Evolutionary conservation across 2,113 vertebrate genomes (phyloP), one percentile per base, ranked within the genome.

Genomic region (Nasalis larvatus): DNA sequence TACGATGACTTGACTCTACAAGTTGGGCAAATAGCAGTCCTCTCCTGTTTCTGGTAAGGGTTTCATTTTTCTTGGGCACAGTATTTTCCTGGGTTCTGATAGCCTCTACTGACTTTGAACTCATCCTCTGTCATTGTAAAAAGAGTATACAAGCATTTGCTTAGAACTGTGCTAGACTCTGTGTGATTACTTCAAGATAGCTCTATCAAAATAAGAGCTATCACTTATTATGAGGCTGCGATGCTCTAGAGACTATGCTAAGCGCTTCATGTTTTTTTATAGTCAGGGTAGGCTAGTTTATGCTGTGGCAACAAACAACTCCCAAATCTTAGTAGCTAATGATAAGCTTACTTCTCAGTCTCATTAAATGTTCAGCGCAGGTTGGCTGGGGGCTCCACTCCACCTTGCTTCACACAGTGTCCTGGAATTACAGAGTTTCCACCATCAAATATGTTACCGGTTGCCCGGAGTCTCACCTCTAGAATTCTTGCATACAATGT

Each of bases 401-500:
- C 32, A 20, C 23, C 17, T 77, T 86, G 82, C 68, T 25, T 93
- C 6, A 40, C 20, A 63, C 1, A 3, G 35, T 42, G 7, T 88
- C 45, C 13, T 52, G 17, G n/a, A 52, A 8, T 89, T 78, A 91
- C 60, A 94, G 40, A 47, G 25, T 37, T 47, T 54, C 78, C 12
- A 47, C 13, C 27, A 73, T 80, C 40, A 73, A 17, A 47, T 76
- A 27, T 6, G 14, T 74, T 66, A 13, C 54, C 32, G 1, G 60
- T 52, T 84, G 30, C 86, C 97, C 95, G 32, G 20, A 12, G 42
- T 86, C 6, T 60, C 68, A 91, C 82, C 0, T 35, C 82, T 11
- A 82, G 56, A 16, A 73, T 96, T 68, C 69, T 91, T 96, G 85
- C 92, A 66, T 68, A 66, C 13, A 80, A n/a, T 95, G 94, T 96